These are phyloP conservation scores for Echinometra lucunter DNA, from an alignment of 53 echinoderm and acorn worm genomes.

Conservation along the genomic window DNA sequence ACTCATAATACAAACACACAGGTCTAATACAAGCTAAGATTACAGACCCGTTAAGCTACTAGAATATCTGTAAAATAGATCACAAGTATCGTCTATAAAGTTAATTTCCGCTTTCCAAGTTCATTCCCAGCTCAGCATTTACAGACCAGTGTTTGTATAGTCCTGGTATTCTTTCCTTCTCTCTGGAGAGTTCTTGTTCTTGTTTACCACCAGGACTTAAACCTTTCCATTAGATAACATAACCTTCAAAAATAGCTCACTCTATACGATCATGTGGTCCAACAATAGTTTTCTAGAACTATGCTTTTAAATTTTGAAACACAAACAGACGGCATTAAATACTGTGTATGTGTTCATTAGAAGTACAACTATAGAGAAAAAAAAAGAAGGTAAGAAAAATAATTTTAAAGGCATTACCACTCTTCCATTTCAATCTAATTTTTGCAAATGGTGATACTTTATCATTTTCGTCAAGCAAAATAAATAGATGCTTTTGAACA, in stretches of 20 bases:
- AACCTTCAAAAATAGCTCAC: not conserved
- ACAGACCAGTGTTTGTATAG: constrained; percentile 47
- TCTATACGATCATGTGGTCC: not conserved
- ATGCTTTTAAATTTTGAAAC: not conserved
- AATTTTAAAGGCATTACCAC: too few relatives aligned
- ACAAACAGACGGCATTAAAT: too few relatives aligned
- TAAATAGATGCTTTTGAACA: too few relatives aligned
- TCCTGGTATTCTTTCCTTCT: constrained; percentile 25
- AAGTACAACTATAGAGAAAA: too few relatives aligned
- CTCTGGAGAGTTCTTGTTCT: constrained; percentile 33
- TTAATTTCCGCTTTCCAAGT: constrained; percentile 69
- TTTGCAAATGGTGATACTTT: too few relatives aligned
- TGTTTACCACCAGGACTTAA: constrained; percentile 14
- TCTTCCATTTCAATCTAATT: too few relatives aligned
- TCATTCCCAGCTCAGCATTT: constrained; percentile 64
- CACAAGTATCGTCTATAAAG: constrained; percentile 60
- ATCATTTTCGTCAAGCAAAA: too few relatives aligned
- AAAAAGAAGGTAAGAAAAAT: too few relatives aligned
- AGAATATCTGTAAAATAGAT: constrained; percentile 58
- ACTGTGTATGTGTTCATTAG: too few relatives aligned
- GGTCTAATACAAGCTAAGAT: constrained; percentile 1
- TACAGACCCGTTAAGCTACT: constrained; percentile 1
- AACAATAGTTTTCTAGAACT: not conserved
- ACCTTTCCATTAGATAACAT: not conserved
- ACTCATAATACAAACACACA: not conserved